These are phyloP conservation scores for Diadophis punctatus DNA, from an alignment of 2,113 vertebrate genomes.

Conservation along the genomic window DNA sequence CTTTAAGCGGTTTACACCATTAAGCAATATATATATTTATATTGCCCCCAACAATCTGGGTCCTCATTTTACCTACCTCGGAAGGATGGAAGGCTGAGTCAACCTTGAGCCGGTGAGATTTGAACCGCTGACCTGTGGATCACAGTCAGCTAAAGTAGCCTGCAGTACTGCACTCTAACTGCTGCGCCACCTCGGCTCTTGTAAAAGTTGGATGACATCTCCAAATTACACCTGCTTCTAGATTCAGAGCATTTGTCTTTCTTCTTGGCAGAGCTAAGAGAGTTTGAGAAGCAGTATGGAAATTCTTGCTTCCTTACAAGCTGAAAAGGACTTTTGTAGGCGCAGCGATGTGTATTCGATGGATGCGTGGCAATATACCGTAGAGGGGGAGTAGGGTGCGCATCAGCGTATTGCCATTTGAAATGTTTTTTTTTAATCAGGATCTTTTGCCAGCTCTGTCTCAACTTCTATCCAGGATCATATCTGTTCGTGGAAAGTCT, in stretches of 20 bases:
- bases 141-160: too few species aligned
- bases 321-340: background rate
- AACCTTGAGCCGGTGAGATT: too few species aligned
- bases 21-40: too few species aligned
- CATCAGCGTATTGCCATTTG: background rate
- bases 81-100: too few species aligned
- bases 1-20: too few species aligned
- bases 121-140: too few species aligned
- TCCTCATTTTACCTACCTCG: too few species aligned
- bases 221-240: background rate
- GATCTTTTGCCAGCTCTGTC: background rate
- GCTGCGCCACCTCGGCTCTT: too few species aligned
- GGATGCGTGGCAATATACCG: background rate
- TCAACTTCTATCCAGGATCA: background rate
- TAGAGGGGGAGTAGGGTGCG: background rate
- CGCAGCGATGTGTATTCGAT: background rate
- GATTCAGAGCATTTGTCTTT: background rate
- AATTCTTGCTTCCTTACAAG: background rate
- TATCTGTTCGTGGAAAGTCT: background rate
- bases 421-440: background rate
- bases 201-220: background rate
- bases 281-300: background rate
- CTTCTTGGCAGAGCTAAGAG: background rate
- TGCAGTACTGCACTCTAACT: too few species aligned
- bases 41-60: too few species aligned